Evolutionary conservation across 2,113 vertebrate genomes (phyloP).

Genomic region (Pteropus alecto): DNA sequence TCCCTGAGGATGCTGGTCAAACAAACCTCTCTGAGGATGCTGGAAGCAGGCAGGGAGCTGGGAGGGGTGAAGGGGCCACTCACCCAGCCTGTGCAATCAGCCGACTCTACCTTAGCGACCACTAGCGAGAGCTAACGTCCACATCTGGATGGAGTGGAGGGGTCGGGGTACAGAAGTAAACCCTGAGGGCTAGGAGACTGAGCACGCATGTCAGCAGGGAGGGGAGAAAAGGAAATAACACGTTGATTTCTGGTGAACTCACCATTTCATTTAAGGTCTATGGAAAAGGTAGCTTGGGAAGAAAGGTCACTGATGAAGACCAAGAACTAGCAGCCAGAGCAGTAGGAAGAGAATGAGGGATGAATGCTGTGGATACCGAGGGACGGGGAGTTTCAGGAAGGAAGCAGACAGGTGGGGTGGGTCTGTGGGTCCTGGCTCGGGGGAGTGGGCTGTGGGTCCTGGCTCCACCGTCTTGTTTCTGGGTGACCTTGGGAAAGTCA

Average conservation of each 20-base stretch:
- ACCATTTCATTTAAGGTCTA: background rate
- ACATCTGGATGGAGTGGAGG: background rate
- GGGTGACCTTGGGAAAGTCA: background rate
- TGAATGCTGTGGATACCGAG: accelerated
- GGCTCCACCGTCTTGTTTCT: accelerated
- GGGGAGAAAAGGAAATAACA: background rate
- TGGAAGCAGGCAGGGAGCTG: background rate
- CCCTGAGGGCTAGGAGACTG: background rate
- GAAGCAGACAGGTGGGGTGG: accelerated
- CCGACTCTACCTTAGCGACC: background rate
- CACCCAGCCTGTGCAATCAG: background rate
- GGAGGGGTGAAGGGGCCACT: background rate
- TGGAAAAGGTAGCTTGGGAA: background rate
- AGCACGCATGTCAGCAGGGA: background rate
- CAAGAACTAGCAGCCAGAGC: background rate
- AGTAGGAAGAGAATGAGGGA: background rate
- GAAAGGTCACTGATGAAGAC: background rate
- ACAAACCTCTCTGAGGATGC: background rate
- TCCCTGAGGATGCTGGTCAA: background rate
- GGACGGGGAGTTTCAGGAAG: background rate
- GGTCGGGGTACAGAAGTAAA: background rate
- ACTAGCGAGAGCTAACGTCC: accelerated
- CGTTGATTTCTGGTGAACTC: background rate
- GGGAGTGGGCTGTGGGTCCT: background rate
- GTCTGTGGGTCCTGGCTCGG: background rate